Conservation (phyloP, 2,888 invertebrate genomes). For the Pristionchus exspectatus region DNA sequence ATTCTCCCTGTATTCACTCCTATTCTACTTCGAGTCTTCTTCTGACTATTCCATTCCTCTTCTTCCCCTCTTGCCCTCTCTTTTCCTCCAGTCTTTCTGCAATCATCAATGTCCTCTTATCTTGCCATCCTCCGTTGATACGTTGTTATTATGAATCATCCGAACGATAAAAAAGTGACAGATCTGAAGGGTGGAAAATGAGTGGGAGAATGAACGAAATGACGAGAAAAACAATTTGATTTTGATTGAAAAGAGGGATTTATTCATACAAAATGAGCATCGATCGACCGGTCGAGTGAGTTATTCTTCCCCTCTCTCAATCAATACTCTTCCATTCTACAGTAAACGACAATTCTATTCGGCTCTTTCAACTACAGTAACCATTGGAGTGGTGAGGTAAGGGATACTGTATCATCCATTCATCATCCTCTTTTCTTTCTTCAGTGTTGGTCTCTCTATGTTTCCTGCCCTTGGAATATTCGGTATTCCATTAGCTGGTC, state of each 20-base stretch:
- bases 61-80: background rate
- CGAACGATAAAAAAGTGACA: conserved; percentile 21
- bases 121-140: conserved; percentile 19
- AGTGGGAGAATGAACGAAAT: background rate
- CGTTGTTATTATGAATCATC: conserved; percentile 34
- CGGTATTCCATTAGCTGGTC: conserved; percentile 23
- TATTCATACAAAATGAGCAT: conserved; percentile 25
- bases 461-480: conserved; percentile 7
- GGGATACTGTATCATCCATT: background rate
- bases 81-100: conserved; percentile 14
- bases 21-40: background rate
- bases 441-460: conserved; percentile 34
- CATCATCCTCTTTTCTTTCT: background rate
- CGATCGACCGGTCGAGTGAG: conserved; percentile 45
- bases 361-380: conserved; percentile 26
- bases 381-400: conserved; percentile 28
- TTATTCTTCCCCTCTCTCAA: background rate
- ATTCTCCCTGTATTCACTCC: background rate
- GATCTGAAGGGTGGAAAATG: conserved; percentile 10
- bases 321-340: background rate
- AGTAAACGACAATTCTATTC: conserved; percentile 35
- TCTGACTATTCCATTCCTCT: background rate
- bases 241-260: background rate
- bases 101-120: background rate
- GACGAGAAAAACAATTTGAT: background rate